phyloP scores from a whole-genome alignment of 2,888 invertebrate genomes.

The Drosophila multiciliata region DNA sequence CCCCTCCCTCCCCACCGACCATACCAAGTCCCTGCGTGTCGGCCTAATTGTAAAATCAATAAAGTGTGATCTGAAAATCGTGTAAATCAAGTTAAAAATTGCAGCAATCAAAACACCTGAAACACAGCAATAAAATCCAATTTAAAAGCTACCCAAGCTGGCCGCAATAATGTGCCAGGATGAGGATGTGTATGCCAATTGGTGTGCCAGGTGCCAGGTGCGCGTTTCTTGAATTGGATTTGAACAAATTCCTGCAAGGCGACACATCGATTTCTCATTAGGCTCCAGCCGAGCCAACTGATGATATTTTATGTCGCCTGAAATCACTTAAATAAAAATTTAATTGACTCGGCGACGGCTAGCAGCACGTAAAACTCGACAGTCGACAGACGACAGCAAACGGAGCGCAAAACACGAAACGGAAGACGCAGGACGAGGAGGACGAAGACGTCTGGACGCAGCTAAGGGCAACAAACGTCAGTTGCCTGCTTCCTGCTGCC shows the following conservation, averaged over 20 bases:
- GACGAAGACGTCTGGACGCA: constrained; percentile 16
- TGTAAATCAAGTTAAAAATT: constrained; percentile 81
- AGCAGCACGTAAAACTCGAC: constrained; percentile 27
- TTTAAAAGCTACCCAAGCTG: constrained; percentile 63
- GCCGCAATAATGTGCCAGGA: constrained; percentile 30
- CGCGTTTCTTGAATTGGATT: constrained; percentile 68
- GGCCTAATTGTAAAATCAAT: constrained; percentile 81
- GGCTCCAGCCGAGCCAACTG: constrained; percentile 31
- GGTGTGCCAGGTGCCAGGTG: constrained; percentile 35
- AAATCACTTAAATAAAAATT: constrained; percentile 79
- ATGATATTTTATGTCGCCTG: constrained; percentile 73
- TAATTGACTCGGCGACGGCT: constrained; percentile 69
- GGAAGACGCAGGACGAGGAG: constrained; percentile 57
- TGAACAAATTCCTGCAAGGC: constrained; percentile 63
- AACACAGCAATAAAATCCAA: constrained; percentile 80
- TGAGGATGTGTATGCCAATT: constrained; percentile 54
- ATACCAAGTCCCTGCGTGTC: background rate
- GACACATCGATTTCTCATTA: constrained; percentile 81
- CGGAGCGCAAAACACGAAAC: constrained; percentile 62
- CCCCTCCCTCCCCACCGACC: too few species aligned
- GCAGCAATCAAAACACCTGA: constrained; percentile 78
- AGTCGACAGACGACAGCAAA: constrained; percentile 48
- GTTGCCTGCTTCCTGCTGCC: constrained; percentile 22
- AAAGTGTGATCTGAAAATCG: constrained; percentile 61
- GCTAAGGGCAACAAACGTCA: constrained; percentile 17